Evolutionary conservation across 2,797 vertebrate genomes (phyloP), one percentile per base, ranked within the genome.

Genomic region (Trachurus trachurus): DNA sequence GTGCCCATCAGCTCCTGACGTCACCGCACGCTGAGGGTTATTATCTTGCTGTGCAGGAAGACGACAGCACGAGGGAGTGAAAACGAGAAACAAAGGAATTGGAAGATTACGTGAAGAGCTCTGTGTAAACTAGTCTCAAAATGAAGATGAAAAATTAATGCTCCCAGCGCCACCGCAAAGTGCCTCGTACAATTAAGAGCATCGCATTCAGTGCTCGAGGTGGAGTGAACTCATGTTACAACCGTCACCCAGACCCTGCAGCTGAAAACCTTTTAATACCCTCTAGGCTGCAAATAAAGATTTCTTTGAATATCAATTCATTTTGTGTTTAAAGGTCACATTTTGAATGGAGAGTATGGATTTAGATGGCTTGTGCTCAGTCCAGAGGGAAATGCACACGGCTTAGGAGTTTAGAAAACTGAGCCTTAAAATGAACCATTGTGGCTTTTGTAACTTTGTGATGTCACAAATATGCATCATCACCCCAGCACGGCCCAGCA

Each of bases 1-100:
- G 34, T 44, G 45, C 69, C 71, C 81, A 75, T 90, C 83, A 77
- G 57, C 87, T 64, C 7, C 61, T 22, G 75, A 84, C 64, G 56
- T 89, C 81, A 82, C 34, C 40, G 64, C 50, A 7, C 50, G 67
- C 82, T 21, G 65, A 71, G 58, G 69, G 52, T 78, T 68, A 44
- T 77, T 62, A 57, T 76, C 71, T 64, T 47, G 58, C 67, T 61
- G 77, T 58, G 80, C 78, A 80, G 75, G 70, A 21, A 74, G 68
- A 74, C 31, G 44, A 84, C 45, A 1, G 64, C 70, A 59, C 13
- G 0, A 62, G 40, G 57, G 71, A 77, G 19, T 19, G 56, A 59
- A 58, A 72, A 77, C 1, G 22, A 58, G 53, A 58, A 76, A 82
- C 80, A 64, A 64, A 66, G 62, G 61, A 60, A 73, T 13, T 39